These are phyloP conservation scores for Gorsachius goisagi DNA, from an alignment of 2,113 vertebrate genomes.

Conservation along the genomic window DNA sequence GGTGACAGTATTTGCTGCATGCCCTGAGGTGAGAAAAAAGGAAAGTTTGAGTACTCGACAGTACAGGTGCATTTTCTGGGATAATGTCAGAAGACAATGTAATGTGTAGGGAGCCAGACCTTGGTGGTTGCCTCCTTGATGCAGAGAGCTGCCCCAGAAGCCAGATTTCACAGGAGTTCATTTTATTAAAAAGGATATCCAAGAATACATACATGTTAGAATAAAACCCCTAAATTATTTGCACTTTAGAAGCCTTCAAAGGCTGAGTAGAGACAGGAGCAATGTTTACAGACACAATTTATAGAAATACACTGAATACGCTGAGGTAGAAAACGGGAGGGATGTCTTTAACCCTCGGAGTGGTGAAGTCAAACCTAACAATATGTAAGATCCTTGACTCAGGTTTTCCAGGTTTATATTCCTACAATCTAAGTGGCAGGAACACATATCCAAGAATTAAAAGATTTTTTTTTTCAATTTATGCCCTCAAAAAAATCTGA, in stretches of 20 bases:
- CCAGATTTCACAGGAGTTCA: neutral
- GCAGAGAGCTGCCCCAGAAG: neutral
- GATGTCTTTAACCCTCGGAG: neutral
- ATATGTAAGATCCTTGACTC: neutral
- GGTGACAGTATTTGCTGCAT: neutral
- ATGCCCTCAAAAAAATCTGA: neutral
- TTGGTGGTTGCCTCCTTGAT: neutral
- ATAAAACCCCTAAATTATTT: neutral
- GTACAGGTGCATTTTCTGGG: neutral
- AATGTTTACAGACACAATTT: neutral
- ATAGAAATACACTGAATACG: neutral
- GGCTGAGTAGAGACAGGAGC: neutral
- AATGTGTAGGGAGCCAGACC: neutral
- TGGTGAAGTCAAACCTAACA: neutral
- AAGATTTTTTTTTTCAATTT: neutral
- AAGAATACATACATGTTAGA: accelerated
- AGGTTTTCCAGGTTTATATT: neutral
- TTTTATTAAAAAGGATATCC: neutral
- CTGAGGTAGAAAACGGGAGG: neutral
- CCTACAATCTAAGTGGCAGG: neutral
- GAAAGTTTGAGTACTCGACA: neutral
- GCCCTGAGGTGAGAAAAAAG: neutral
- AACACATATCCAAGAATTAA: neutral
- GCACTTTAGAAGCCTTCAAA: neutral
- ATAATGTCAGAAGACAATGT: neutral